Percentiles rank a stretch among this genome's conserved stretches.
Conservation (phyloP, 2,113 vertebrate genomes). For the Elaphurus davidianus region DNA sequence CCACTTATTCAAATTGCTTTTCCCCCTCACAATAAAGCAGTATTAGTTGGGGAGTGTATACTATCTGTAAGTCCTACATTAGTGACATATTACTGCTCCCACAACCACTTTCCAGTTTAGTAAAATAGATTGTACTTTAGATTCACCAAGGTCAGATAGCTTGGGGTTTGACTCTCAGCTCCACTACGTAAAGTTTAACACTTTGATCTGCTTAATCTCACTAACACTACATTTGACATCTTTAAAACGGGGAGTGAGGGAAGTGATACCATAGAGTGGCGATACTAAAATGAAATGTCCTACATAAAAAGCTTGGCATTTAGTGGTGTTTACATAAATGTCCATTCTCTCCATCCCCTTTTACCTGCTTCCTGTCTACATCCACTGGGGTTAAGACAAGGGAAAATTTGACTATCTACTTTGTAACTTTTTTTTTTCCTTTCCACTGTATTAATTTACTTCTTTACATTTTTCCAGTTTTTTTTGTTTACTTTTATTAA, state of each 20-base stretch:
- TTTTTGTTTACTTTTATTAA: background rate
- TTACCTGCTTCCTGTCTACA: background rate
- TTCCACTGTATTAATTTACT: background rate
- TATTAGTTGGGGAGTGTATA: background rate
- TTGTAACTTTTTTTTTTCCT: background rate
- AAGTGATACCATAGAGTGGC: background rate
- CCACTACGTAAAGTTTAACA: background rate
- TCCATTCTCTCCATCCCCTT: background rate
- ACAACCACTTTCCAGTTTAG: background rate
- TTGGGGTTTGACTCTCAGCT: background rate
- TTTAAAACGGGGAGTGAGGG: background rate
- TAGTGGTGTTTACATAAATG: background rate
- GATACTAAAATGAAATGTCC: background rate
- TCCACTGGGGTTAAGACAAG: background rate
- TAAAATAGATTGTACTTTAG: background rate
- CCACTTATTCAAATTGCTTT: background rate
- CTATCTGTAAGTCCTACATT: background rate
- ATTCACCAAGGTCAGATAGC: background rate
- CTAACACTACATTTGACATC: background rate
- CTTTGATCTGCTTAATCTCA: background rate
- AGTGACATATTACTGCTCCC: background rate
- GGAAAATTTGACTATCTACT: background rate
- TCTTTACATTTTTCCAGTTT: background rate
- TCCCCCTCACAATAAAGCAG: background rate
- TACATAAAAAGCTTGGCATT: background rate